Conservation (phyloP, 2,113 vertebrate species). For the Paracanthobrama guichenoti region DNA sequence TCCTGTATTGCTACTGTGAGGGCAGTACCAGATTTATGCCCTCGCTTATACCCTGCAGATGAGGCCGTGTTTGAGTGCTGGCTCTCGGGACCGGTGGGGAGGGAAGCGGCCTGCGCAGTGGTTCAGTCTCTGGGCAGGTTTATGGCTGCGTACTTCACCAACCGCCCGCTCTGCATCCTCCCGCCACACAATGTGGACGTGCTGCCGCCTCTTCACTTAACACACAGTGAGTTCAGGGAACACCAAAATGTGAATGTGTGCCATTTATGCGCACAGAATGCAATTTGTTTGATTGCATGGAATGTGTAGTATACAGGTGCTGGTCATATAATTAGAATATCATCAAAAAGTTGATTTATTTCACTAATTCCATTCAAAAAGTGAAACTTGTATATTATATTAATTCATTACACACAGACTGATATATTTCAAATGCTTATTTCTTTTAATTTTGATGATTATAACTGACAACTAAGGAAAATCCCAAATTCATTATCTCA, state of each 20-base stretch:
- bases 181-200: constrained; percentile 84
- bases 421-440: too few species aligned
- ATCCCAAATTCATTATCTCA: too few species aligned
- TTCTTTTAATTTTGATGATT: too few species aligned
- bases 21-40: neutral
- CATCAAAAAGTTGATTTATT: too few species aligned
- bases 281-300: neutral
- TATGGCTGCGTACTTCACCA: constrained; percentile 94
- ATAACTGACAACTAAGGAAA: too few species aligned
- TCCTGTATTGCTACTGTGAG: neutral
- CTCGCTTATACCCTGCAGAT: constrained; percentile 51
- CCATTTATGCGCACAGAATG: neutral
- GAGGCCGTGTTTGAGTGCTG: constrained; percentile 54
- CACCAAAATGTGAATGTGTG: neutral
- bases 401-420: too few species aligned
- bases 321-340: too few species aligned
- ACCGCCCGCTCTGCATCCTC: constrained; percentile 80
- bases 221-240: constrained; percentile 71
- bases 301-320: neutral
- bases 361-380: too few species aligned
- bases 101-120: constrained; percentile 78
- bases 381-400: too few species aligned
- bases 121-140: constrained; percentile 88
- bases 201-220: constrained; percentile 82
- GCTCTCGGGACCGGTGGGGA: constrained; percentile 61